Conservation (phyloP, 1,140 invertebrate genomes). For the Pararge aegeria region DNA sequence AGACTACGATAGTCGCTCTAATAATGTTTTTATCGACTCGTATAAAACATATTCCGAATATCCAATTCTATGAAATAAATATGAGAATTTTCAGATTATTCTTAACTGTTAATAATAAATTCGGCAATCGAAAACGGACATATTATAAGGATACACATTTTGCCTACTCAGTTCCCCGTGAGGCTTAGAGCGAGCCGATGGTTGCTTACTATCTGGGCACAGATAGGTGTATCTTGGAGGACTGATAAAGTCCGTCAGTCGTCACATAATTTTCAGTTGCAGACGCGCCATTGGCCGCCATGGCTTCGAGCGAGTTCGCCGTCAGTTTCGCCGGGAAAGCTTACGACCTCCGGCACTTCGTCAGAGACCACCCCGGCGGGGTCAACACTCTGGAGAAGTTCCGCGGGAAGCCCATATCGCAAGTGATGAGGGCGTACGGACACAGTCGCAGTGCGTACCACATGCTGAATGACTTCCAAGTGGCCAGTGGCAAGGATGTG, state of each 20-base stretch:
- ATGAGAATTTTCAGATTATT: too few relatives aligned
- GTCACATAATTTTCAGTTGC: too few relatives aligned
- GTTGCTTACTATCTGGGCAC: constrained; percentile 8
- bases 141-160: too few relatives aligned
- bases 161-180: not conserved
- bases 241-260: constrained; percentile 30
- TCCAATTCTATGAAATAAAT: too few relatives aligned
- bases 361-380: constrained; percentile 83
- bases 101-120: too few relatives aligned
- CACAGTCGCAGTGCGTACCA: constrained; percentile 83
- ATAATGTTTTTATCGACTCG: too few relatives aligned
- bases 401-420: constrained; percentile 75
- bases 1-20: too few relatives aligned
- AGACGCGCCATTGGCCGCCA: constrained; percentile 24
- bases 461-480: constrained; percentile 81
- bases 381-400: constrained; percentile 78
- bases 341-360: constrained; percentile 81
- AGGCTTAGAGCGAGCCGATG: constrained; percentile 8
- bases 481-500: constrained; percentile 36
- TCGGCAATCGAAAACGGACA: too few relatives aligned
- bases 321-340: constrained; percentile 58
- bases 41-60: too few relatives aligned
- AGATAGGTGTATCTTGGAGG: constrained; percentile 27
- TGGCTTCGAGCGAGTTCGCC: constrained; percentile 41
- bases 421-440: constrained; percentile 76